These are phyloP conservation scores for Peucedramus taeniatus DNA, from an alignment of 2,113 vertebrate species.

Conservation along the genomic window DNA sequence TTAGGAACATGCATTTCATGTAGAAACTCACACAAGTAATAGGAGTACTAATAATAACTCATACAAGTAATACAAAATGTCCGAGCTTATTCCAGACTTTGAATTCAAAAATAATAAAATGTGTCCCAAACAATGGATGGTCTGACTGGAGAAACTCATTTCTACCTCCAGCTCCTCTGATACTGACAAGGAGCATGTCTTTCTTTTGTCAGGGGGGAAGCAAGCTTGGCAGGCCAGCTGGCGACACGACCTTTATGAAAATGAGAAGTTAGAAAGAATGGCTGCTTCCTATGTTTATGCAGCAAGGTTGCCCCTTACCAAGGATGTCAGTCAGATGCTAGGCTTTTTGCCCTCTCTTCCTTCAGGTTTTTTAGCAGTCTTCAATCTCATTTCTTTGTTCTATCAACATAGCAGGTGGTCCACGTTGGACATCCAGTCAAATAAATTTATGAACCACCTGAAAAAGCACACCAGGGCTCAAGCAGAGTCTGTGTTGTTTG, in stretches of 20 bases:
- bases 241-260: background rate
- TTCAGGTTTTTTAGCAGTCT: background rate
- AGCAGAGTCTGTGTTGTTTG: background rate
- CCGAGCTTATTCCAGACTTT: background rate
- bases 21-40: background rate
- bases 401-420: background rate
- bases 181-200: background rate
- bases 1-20: background rate
- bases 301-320: background rate
- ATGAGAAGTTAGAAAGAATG: background rate
- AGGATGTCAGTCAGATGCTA: background rate
- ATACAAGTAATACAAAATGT: background rate
- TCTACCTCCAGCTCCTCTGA: background rate
- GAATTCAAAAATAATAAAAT: background rate
- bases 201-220: background rate
- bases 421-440: background rate
- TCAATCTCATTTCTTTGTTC: background rate
- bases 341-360: background rate
- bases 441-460: background rate
- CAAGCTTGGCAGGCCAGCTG: background rate
- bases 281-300: constrained; percentile 3
- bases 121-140: background rate
- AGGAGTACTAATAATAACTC: background rate
- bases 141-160: background rate
- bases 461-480: background rate